Evolutionary conservation across 2,797 vertebrate genomes (phyloP).

Genomic region (Poeciliopsis paucimaculata): DNA sequence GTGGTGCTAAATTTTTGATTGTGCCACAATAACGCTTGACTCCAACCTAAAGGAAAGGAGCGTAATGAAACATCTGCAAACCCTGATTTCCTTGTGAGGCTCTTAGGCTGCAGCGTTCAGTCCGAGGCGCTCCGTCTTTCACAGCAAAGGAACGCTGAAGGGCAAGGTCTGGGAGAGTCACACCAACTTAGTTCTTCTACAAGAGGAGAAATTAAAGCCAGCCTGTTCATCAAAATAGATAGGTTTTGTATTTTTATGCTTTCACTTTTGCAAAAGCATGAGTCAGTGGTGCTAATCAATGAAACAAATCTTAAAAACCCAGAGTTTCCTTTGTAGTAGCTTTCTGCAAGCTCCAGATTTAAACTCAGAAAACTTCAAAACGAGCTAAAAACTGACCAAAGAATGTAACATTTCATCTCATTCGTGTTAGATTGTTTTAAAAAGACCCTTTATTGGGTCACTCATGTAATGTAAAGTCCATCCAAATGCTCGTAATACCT

Average conservation of each 20-base stretch:
- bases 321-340: background rate
- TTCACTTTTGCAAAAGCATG: constrained; percentile 3
- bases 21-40: constrained; percentile 76
- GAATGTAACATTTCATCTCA: background rate
- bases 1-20: constrained; percentile 77
- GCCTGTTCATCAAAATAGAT: constrained; percentile 57
- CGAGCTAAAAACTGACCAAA: background rate
- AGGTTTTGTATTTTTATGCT: constrained; percentile 6
- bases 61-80: constrained; percentile 63
- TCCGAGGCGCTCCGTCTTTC: constrained; percentile 44
- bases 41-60: constrained; percentile 62
- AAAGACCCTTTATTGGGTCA: background rate
- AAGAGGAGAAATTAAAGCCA: constrained; percentile 33
- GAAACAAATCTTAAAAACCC: background rate
- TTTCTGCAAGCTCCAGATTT: background rate
- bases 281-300: background rate
- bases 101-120: constrained; percentile 24
- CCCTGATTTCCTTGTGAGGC: constrained; percentile 46
- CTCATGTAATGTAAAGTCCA: background rate
- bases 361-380: background rate
- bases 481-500: background rate
- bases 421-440: background rate
- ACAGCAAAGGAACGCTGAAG: constrained; percentile 41
- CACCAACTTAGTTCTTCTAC: constrained; percentile 21
- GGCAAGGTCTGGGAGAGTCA: constrained; percentile 30